These are phyloP conservation scores for Cephus rjabovi DNA, from an alignment of 2,888 invertebrate genomes.

Conservation along the genomic window DNA sequence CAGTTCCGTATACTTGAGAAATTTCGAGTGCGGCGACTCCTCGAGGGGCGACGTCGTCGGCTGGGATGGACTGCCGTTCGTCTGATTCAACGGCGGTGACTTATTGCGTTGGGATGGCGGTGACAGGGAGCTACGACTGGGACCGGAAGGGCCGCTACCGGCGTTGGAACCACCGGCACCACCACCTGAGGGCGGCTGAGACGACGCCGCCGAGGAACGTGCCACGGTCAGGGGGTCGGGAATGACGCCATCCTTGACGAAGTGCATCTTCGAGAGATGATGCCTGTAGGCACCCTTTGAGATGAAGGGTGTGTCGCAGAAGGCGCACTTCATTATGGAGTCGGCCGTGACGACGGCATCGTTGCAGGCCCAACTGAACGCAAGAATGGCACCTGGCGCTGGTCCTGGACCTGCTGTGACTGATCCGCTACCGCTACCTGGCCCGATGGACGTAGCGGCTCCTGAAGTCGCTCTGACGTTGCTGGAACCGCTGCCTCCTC, in stretches of 20 bases:
- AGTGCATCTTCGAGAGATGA: conserved; percentile 95
- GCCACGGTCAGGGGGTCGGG: conserved; percentile 76
- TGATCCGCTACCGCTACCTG: conserved; percentile 59
- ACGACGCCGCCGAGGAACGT: conserved; percentile 70
- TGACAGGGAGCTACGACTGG: conserved; percentile 56
- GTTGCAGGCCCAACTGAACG: conserved; percentile 95
- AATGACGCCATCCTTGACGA: conserved; percentile 90
- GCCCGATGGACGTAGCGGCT: conserved; percentile 64
- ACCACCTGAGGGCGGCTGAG: conserved; percentile 62
- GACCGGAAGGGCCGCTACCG: conserved; percentile 50
- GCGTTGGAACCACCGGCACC: conserved; percentile 40
- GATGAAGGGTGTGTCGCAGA: conserved; percentile 95
- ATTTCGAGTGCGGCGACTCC: conserved; percentile 96
- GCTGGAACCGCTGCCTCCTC: conserved; percentile 67
- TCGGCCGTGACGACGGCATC: conserved; percentile 89
- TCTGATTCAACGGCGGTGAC: conserved; percentile 66
- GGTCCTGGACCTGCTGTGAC: conserved; percentile 69
- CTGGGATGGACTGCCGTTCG: conserved; percentile 67
- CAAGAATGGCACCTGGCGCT: conserved; percentile 85
- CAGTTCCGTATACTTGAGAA: conserved; percentile 97
- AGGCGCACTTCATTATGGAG: conserved; percentile 93
- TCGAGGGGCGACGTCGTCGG: conserved; percentile 71
- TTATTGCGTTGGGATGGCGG: conserved; percentile 72
- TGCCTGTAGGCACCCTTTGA: conserved; percentile 97
- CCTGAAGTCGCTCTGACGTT: conserved; percentile 50